Evolutionary conservation across 2,888 invertebrate genomes (phyloP).

Genomic region (Drosophila mettleri): DNA sequence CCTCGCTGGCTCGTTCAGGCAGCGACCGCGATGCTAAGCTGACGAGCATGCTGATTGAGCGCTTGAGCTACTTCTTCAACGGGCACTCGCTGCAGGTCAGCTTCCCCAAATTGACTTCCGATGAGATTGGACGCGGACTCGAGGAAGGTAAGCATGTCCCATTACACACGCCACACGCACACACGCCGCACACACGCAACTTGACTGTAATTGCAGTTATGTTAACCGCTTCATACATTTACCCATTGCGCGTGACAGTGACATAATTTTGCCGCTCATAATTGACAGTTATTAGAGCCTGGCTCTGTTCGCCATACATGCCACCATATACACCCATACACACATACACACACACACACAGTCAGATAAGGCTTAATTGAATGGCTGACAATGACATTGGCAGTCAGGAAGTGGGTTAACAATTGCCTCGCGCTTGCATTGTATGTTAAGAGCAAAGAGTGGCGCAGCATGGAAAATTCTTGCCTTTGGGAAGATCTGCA

Average conservation of each 20-base stretch:
- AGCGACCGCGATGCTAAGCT: constrained; percentile 89
- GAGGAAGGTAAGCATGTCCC: constrained; percentile 89
- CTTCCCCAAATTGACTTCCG: constrained; percentile 89
- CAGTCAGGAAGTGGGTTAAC: constrained; percentile 28
- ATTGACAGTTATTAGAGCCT: constrained; percentile 64
- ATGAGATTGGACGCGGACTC: constrained; percentile 89
- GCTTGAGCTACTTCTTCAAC: constrained; percentile 89
- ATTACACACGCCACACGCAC: constrained; percentile 15
- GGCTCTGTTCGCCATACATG: constrained; percentile 14
- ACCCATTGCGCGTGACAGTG: constrained; percentile 76
- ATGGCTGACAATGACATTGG: constrained; percentile 67
- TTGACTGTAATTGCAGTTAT: constrained; percentile 53
- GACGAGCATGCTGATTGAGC: constrained; percentile 89
- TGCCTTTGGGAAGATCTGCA: constrained; percentile 70
- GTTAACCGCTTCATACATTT: constrained; percentile 67
- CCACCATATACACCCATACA: constrained; percentile 3
- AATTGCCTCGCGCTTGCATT: constrained; percentile 49
- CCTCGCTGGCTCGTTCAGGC: constrained; percentile 88
- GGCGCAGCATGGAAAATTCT: constrained; percentile 40
- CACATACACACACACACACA: neutral
- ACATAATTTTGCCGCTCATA: constrained; percentile 67
- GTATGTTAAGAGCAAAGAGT: constrained; percentile 48
- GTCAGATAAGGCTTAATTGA: constrained; percentile 37
- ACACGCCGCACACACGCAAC: constrained; percentile 2
- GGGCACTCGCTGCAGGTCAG: constrained; percentile 91